Evolutionary conservation across 2,888 invertebrate species (phyloP).

Genomic region (Noctua janthe): DNA sequence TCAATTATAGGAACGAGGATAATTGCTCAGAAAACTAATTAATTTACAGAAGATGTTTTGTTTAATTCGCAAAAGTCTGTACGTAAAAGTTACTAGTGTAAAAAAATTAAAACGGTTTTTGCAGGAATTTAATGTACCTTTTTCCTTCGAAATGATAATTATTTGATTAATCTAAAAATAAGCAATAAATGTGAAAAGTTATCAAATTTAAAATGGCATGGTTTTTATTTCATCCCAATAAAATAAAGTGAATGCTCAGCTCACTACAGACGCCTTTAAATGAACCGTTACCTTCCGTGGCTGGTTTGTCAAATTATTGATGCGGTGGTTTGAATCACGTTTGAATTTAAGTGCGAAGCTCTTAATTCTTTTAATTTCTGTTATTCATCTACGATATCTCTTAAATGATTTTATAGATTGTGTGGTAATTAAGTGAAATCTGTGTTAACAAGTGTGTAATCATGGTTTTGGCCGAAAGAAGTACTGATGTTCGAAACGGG

Average conservation of each 20-base stretch:
- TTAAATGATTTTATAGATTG: slow-evolving; percentile 68
- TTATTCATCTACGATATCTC: slow-evolving; percentile 60
- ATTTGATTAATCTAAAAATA: background rate
- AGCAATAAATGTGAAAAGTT: background rate
- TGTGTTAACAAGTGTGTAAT: slow-evolving; percentile 80
- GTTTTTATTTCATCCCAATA: background rate
- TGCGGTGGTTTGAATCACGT: slow-evolving; percentile 91
- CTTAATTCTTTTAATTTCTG: slow-evolving; percentile 77
- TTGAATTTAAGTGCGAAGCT: slow-evolving; percentile 88
- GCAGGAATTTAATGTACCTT: background rate
- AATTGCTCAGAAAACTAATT: slow-evolving; percentile 61
- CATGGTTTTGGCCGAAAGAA: slow-evolving; percentile 97
- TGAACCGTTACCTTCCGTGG: slow-evolving; percentile 74
- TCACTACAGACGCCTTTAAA: slow-evolving; percentile 84
- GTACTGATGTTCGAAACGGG: slow-evolving; percentile 96
- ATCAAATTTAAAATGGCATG: background rate
- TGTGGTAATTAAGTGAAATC: slow-evolving; percentile 72
- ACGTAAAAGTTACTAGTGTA: slow-evolving; percentile 74
- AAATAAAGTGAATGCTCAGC: slow-evolving; percentile 78
- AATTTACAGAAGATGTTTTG: slow-evolving; percentile 61
- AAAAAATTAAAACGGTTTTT: slow-evolving; percentile 37
- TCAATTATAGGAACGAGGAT: slow-evolving; percentile 37
- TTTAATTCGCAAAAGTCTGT: slow-evolving; percentile 75
- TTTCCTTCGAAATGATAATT: background rate
- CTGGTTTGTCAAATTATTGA: slow-evolving; percentile 89